Base-by-base conservation (phyloP, 2,113 vertebrate species). In the Phrynocephalus versicolor region DNA sequence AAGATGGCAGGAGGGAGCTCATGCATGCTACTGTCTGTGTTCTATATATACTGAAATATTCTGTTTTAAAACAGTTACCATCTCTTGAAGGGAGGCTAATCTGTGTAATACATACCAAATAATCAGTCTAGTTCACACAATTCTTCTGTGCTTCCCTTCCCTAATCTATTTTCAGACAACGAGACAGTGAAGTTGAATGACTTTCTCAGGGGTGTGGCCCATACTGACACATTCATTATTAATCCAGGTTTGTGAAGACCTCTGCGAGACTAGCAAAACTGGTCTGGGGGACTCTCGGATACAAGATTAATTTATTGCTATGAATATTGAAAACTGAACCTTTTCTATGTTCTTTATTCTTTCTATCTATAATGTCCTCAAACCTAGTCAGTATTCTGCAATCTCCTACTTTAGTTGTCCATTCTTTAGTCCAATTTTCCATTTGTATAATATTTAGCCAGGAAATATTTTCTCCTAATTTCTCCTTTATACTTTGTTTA, bases 131-230 rank as follows among this genome's bases (percentile, higher is more conserved):
- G 13, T 10, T 69, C 35, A 58, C 25, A 2, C 35, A 21, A 10
- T 65, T 30, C 45, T 55, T 25, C 25, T 27, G 6, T 19, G 8
- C 21, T 60, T 41, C 60, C 3, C 39, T 35, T 64, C 33, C 6
- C 8, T 15, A 2, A 14, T 45, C 27, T 79, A 81, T 18, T 88
- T 90, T 15, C 81, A 93, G 90, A 88, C 58, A 58, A 86, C 58
- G 69, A 41, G 37, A 72, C 65, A 8, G 85, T 90, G 25, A 30
- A 88, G 69, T 77, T 92, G 86, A 88, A 90, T 78, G 91, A 92
- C 41, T 89, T 92, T 62, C 80, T 90, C 64, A 67, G 7, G 39
- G 58, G 27, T 69, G 41, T 91, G 39, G 86, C 79, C 35, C 33
- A 82, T 78, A 90, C 37, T 62, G 5, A 35, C 41, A 12, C n/a